Base-by-base conservation (phyloP, 2,888 invertebrate species). In the Seira ritae region DNA sequence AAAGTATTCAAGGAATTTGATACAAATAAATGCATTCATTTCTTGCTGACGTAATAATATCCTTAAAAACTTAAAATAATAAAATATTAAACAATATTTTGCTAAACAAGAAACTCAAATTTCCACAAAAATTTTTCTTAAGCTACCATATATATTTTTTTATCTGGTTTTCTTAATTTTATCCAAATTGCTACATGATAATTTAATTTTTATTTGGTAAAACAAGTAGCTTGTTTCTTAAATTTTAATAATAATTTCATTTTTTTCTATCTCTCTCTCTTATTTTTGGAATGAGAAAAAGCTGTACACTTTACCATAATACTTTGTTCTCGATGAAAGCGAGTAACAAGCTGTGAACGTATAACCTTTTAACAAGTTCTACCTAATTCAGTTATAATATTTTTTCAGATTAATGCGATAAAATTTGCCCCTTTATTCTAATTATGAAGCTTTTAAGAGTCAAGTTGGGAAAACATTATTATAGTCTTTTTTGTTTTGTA, bases 221-320 rank as follows among this genome's bases (percentile, higher is more conserved):
- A 55, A 55, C 55, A 55, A 55, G 17, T 17, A 55, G 55, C n/a
- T 1, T 55, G 17, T 55, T 55, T 55, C 55, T 17, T 55, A 1
- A 55, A 55, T 31, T 17, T 55, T 55, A 55, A 55, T 55, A 55
- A 55, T 55, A 55, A 55, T n/a, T 55, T 55, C 17, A n/a, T 55
- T 55, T 55, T 12, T 55, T 55, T 55, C 15, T 55, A 17, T 12
- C 12, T 55, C 1, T 31, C 8, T 31, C 15, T n/a, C 12, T 12
- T 15, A 3, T 12, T 55, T 55, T 55, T 31, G 31, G 8, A 55
- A 55, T 55, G 15, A n/a, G n/a, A n/a, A 12, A 55, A 42, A 42
- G 6, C 6, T 12, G 12, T 6, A 6, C 6, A 42, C 42, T 42
- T 42, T 42, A 8, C 42, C 42, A 42, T 42, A 8, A 31, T 31